Evolutionary conservation across 2,888 invertebrate species (phyloP).

Genomic region (Lacanobia oleracea): DNA sequence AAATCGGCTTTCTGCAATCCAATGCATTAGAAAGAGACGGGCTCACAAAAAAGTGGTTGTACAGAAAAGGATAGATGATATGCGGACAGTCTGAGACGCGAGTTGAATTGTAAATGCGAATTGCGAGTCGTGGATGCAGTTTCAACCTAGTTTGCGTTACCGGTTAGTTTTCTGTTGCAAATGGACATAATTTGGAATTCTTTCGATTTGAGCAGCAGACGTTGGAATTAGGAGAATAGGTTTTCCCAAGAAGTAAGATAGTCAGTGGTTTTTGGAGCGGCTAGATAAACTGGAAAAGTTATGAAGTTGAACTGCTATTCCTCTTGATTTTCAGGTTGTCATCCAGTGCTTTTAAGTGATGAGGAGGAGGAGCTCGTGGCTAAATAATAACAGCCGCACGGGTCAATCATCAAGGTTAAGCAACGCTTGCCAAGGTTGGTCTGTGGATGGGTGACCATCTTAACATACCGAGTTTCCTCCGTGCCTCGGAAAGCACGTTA

Average conservation of each 20-base stretch:
- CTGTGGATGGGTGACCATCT: no score
- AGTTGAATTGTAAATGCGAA: conserved; percentile 84
- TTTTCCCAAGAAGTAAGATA: neutral
- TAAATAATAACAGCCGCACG: no score
- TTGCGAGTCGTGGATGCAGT: conserved; percentile 70
- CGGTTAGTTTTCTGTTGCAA: conserved; percentile 67
- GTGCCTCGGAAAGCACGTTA: no score
- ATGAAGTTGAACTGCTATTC: neutral
- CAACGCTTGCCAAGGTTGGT: no score
- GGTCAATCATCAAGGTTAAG: no score
- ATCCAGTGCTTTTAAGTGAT: no score
- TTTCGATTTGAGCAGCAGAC: conserved; percentile 33
- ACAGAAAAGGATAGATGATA: conserved; percentile 74
- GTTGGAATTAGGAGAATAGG: conserved; percentile 20
- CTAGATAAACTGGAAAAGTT: neutral
- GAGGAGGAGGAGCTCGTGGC: no score
- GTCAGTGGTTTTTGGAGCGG: neutral
- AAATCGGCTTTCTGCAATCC: conserved; percentile 85
- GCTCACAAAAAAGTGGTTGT: conserved; percentile 55
- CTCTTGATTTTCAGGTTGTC: neutral
- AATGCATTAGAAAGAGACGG: conserved; percentile 79
- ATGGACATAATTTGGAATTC: conserved; percentile 55
- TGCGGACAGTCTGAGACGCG: conserved; percentile 86
- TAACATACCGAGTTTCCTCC: no score
- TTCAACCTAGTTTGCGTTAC: conserved; percentile 72